Evolutionary conservation across 30 jellyfish, hydroid and myxozoan genomes (phyloP), one percentile per base, ranked within the genome.

Genomic region (Turritopsis rubra): DNA sequence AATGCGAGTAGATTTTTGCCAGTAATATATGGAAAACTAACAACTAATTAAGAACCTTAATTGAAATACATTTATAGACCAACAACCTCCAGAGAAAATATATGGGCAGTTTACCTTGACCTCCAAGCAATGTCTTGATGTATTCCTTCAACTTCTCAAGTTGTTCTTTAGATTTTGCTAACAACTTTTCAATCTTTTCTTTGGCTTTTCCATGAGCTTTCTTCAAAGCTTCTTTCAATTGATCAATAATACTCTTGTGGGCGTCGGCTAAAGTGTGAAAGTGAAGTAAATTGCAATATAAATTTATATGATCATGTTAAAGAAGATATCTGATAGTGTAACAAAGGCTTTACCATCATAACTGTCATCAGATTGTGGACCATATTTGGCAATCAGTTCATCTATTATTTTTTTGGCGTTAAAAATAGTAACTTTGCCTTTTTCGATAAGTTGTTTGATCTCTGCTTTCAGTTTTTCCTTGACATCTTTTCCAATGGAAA

Each of bases 181-280:
- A 68, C 0, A 68, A 68, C 8, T 68, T 27, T 68, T 23, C 30
- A 27, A 68, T 9, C 16, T 9, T 16, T n/a, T n/a, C 77, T 27
- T 68, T 68, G 0, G 77, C 77, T 68, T 7, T 19, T 68, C 77
- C 77, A 68, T 68, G 77, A 68, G 77, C 77, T 68, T 68, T 68
- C 77, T 68, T 68, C 19, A 68, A 19, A 7, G 77, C 77, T n/a
- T 68, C 77, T 22, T 68, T 68, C 16, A 68, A 7, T 68, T 68
- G 28, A 7, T 68, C 77, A 19, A 68, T 68, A 0, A 68, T 16
- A 68, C 77, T 68, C 19, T 68, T 68, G 73, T 60, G 73, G 21
- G 21, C 73, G 21, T 60, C 0, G 21, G 19, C 73, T 23, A 60
- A 18, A 0, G 73, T 23, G 19, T 18, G 21, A n/a, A n/a, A n/a